These are phyloP conservation scores for Sinhomidia bicolor DNA, from an alignment of 2,888 invertebrate genomes.

Conservation along the genomic window DNA sequence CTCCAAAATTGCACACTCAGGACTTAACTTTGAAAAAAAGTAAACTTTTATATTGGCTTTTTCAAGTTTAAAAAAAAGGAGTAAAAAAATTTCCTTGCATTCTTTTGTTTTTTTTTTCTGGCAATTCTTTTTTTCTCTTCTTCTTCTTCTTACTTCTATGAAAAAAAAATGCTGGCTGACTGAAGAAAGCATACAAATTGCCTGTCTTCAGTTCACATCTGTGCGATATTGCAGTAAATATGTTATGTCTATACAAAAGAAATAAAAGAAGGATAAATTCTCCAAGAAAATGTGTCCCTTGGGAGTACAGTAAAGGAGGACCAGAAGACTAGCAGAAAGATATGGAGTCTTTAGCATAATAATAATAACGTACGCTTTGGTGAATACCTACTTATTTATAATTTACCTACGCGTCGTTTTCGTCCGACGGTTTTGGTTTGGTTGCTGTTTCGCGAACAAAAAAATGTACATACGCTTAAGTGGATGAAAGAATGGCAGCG, in stretches of 20 bases:
- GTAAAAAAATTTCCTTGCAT: neutral
- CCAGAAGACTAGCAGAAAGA: neutral
- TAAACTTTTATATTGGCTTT: too few species aligned
- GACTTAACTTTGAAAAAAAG: too few species aligned
- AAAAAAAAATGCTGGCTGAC: neutral
- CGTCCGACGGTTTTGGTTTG: too few species aligned
- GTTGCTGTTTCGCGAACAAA: too few species aligned
- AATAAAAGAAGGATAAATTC: constrained; percentile 16
- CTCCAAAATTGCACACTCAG: too few species aligned
- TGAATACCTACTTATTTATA: too few species aligned
- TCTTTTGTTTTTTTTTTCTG: neutral
- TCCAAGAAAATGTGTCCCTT: constrained; percentile 14
- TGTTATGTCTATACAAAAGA: neutral
- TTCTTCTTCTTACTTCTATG: neutral
- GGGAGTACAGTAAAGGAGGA: neutral
- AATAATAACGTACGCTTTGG: too few species aligned
- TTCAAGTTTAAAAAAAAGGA: neutral
- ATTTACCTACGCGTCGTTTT: too few species aligned
- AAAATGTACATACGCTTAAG: neutral
- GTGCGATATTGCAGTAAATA: too few species aligned
- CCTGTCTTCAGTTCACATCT: too few species aligned
- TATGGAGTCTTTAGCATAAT: too few species aligned
- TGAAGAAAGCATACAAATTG: too few species aligned
- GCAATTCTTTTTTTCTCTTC: neutral
- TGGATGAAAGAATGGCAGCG: neutral